Percentiles rank a stretch among this genome's conserved stretches.
Conservation (phyloP, 1,140 invertebrate genomes). For the Alviniconcha marisindica region DNA sequence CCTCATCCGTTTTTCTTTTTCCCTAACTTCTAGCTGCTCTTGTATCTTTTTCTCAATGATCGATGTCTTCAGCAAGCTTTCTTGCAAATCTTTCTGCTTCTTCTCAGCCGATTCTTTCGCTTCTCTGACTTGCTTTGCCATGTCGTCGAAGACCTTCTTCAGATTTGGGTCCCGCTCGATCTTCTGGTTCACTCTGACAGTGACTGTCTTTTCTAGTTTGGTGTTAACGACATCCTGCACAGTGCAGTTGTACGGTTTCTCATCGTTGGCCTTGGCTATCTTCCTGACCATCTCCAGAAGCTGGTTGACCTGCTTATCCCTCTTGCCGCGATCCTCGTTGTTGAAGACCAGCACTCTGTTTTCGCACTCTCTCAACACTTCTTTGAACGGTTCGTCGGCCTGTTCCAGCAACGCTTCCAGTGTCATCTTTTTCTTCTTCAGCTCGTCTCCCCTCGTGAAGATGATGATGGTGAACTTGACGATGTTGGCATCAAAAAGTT, state of each 20-base stretch:
- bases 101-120: neutral
- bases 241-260: neutral
- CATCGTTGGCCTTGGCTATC: neutral
- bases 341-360: conserved; percentile 19
- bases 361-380: conserved; percentile 1
- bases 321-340: neutral
- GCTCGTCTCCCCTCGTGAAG: conserved; percentile 38
- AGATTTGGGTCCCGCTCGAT: neutral
- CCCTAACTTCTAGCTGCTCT: neutral
- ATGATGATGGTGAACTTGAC: conserved; percentile 36
- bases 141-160: neutral
- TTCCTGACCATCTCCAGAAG: neutral
- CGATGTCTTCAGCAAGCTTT: neutral
- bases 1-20: neutral
- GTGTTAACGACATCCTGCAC: neutral
- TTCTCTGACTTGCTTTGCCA: neutral
- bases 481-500: conserved; percentile 38
- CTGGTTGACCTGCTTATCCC: conserved; percentile 16
- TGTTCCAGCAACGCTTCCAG: neutral
- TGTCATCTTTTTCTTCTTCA: neutral
- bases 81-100: neutral
- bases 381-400: neutral
- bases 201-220: neutral
- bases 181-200: neutral
- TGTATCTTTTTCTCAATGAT: neutral